A percentile compares a stretch with the other conserved stretches of the same genome.
Conservation (phyloP, 2,888 invertebrate genomes). For the Scaeva pyrastri region DNA sequence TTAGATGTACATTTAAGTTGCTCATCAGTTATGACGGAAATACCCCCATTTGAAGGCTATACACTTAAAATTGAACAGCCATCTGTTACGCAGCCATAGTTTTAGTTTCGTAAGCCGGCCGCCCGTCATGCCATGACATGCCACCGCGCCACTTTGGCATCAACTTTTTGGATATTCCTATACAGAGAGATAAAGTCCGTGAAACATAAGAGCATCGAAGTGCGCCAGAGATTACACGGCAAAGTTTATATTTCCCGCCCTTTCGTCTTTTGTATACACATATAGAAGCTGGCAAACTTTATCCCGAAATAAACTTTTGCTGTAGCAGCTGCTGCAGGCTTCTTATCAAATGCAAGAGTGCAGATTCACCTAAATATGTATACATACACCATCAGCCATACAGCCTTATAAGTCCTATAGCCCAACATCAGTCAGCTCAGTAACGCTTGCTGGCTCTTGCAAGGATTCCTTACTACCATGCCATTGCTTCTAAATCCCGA, state of each 20-base stretch:
- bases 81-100: constrained; percentile 37
- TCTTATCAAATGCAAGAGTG: constrained; percentile 10
- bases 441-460: constrained; percentile 21
- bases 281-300: constrained; percentile 11
- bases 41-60: background rate
- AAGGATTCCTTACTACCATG: constrained; percentile 19
- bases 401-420: background rate
- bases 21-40: constrained; percentile 10
- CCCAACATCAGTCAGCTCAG: background rate
- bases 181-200: background rate
- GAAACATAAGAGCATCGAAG: constrained; percentile 45
- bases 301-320: constrained; percentile 25
- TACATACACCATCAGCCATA: background rate
- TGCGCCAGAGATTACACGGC: constrained; percentile 34
- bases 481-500: constrained; percentile 45
- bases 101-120: background rate
- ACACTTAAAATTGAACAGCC: constrained; percentile 28
- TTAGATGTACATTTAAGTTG: constrained; percentile 11
- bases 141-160: background rate
- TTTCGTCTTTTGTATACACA: background rate
- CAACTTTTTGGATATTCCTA: background rate
- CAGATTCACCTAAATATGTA: background rate
- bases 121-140: no score
- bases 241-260: constrained; percentile 41
- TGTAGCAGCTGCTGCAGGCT: background rate